A percentile compares a stretch with the other conserved stretches of the same genome.
phyloP scores from a whole-genome alignment of 2,113 vertebrate species.

The Euleptes europaea region DNA sequence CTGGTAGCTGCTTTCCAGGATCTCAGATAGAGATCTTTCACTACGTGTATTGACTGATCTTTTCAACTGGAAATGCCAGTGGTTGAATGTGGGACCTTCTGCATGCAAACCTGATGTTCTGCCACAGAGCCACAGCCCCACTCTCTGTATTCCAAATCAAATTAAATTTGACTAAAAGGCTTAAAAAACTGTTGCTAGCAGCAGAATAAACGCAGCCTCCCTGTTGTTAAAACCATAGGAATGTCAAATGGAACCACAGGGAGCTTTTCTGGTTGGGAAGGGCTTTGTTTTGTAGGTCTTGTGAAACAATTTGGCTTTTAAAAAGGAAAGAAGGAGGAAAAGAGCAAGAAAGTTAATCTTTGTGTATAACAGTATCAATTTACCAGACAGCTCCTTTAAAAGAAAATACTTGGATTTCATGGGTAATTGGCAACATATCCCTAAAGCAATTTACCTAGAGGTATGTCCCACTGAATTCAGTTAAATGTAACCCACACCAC shows the following conservation, averaged over 20 bases:
- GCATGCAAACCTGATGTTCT: too few relatives aligned
- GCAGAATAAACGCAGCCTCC: conserved; percentile 8
- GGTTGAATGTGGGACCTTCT: too few relatives aligned
- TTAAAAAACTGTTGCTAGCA: not conserved
- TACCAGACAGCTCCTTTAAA: conserved; percentile 12
- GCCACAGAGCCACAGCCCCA: too few relatives aligned
- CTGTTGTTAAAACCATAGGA: conserved; percentile 44
- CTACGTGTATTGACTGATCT: too few relatives aligned
- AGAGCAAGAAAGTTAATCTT: conserved; percentile 2
- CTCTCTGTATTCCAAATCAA: not conserved
- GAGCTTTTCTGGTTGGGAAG: conserved; percentile 32
- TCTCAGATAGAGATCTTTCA: too few relatives aligned
- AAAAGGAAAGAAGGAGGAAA: conserved; percentile 3
- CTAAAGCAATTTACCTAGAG: conserved; percentile 11
- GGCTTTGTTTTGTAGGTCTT: conserved; percentile 20
- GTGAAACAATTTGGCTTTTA: conserved; percentile 29
- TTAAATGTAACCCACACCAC: not conserved
- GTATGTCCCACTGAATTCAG: not conserved
- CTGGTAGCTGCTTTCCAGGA: too few relatives aligned
- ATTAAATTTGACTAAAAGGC: not conserved
- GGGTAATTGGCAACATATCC: not conserved
- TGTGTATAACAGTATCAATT: not conserved
- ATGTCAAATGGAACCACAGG: conserved; percentile 48
- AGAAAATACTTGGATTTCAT: conserved; percentile 12
- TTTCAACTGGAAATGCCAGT: too few relatives aligned